Evolutionary conservation across 2,113 vertebrate species (phyloP).

Genomic region (Brienomyrus longianalis): DNA sequence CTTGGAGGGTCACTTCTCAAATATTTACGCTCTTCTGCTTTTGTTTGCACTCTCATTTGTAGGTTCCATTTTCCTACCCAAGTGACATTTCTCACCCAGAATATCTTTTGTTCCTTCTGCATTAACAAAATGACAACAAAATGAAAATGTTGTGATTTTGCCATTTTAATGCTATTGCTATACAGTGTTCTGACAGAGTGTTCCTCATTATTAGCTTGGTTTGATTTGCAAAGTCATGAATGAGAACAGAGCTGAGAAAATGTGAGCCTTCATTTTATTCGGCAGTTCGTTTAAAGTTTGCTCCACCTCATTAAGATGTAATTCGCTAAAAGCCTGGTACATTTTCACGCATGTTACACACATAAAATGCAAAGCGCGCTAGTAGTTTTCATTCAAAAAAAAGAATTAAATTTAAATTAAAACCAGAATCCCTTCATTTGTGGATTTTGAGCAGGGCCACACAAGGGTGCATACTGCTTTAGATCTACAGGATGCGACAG

Average conservation of each 20-base stretch:
- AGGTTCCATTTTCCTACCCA: not conserved
- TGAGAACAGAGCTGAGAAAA: not conserved
- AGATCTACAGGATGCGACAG: not conserved
- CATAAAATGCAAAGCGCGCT: not conserved
- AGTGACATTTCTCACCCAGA: not conserved
- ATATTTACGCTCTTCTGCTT: not conserved
- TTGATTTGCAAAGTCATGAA: not conserved
- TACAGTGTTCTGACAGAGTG: not conserved
- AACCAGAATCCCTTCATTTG: not conserved
- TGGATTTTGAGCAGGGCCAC: not conserved
- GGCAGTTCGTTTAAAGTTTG: not conserved
- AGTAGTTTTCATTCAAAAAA: not conserved
- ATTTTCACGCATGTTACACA: not conserved
- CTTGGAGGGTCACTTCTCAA: not conserved
- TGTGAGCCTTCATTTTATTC: not conserved
- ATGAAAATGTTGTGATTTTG: constrained; percentile 5
- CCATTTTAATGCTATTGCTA: not conserved
- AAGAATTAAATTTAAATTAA: not conserved
- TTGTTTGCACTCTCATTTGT: not conserved
- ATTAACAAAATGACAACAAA: not conserved
- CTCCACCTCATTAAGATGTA: not conserved
- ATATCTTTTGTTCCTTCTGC: not conserved
- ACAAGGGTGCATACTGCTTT: not conserved
- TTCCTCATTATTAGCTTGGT: not conserved
- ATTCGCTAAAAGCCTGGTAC: not conserved